Base-by-base conservation (phyloP, 30 jellyfish, hydroid and myxozoan genomes). In the Hydractinia symbiolongicarpus region DNA sequence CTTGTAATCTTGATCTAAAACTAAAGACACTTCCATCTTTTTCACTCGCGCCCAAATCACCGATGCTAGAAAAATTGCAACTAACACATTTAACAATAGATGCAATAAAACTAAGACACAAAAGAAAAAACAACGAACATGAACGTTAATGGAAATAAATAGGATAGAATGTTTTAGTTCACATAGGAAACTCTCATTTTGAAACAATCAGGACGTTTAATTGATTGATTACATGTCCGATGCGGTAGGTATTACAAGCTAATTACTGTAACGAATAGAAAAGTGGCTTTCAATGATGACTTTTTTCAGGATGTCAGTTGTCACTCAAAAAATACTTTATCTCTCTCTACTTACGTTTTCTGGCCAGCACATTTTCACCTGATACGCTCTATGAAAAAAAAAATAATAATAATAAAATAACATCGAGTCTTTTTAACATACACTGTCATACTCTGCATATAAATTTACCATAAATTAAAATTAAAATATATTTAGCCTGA, bases 1-100 rank as follows among this genome's bases (percentile, higher is more conserved):
- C 85, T 77, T 17, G 58, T 53, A 77, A 77, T 77, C 85, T 6
- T 64, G 21, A 62, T 77, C 85, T 14, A 77, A 53, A 44, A 77
- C 73, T 17, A 77, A 55, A 10, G 85, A 54, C 7, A 77, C 79
- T 14, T 77, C 85, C 85, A 77, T 77, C 40, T 61, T 77, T 55
- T 77, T 77, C 55, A 77, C 85, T 77, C 66, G 61, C 30, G 85
- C 85, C 85, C 85, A 77, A 49, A 77, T 77, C 57, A 77, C 77
- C 66, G 85, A 77, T 5, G 85, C 85, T 77, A 61, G 16, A 77
- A 60, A 9, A 55, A 50, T 5, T 49, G 21, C 49, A 5, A 9
- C 49, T 17, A 64, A 4, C 9, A 9, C 40, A 13, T 44, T 64
- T 7, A 6, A 7, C 40, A 6, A 64, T 6, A 44, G 40, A 51